Evolutionary conservation across 2,113 vertebrate species (phyloP), one percentile per base, ranked within the genome.

Genomic region (Semicossyphus pulcher): DNA sequence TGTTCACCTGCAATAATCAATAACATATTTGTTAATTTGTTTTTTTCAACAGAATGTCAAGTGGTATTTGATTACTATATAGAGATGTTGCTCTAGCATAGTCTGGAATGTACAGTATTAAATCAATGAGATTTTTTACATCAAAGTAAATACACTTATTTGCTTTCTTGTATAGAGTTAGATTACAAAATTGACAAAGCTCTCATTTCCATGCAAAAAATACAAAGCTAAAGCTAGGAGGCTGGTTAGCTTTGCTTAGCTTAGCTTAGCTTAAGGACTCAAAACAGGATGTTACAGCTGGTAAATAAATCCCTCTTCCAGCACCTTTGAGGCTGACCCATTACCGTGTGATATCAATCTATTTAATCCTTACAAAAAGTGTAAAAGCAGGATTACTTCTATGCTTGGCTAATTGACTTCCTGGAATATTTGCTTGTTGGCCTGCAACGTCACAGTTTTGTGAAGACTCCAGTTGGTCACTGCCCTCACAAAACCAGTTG

Each of bases 1-100:
- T 93, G 84, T 94, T 94, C 53, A 98, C 91, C 83, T 93, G 88
- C 56, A 88, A 37, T 12, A 18, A 66, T 45, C 4, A 54, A 52
- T 1, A 12, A 48, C 1, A 2, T 0, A 31, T 54, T 31, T 63
- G 58, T 26, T 32, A 4, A 53, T 15, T 26, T 20, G n/a, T 36
- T 15, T 31, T 15, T 31, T 15, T 4, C 8, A 52, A 10, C 16
- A 45, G 34, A 44, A 58, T 3, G 28, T 23, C 3, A 3, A 34
- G 5, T n/a, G n/a, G n/a, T n/a, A n/a, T n/a, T n/a, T n/a, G n/a
- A n/a, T 48, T 31, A 31, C 26, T 21, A 25, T 56, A 10, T 52
- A 36, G 36, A 34, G 4, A 41, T 37, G 4, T 45, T 42, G 20
- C 39, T 28, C 2, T 28, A 10, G 20, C 10, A 10, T 2, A 39